A percentile compares a stretch with the other conserved stretches of the same genome.
phyloP scores from a whole-genome alignment of 1,140 invertebrate genomes.

The Trichonephila clavata region DNA sequence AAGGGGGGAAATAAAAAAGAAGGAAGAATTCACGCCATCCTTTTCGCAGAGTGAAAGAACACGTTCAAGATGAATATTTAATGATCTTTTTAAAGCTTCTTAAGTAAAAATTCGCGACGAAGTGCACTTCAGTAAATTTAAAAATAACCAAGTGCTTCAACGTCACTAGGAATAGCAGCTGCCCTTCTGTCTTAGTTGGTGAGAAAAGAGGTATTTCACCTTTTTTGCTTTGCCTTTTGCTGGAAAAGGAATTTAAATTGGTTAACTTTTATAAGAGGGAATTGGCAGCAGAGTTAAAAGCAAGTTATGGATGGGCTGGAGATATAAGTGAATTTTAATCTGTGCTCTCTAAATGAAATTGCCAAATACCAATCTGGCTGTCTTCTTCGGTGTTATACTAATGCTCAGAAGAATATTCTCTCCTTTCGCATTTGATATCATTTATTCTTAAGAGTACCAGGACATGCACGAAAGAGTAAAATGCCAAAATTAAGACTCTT shows the following conservation, averaged over 20 bases:
- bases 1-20: not conserved
- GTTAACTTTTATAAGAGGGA: not conserved
- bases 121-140: constrained; percentile 16
- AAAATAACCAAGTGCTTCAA: constrained; percentile 20
- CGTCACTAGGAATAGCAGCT: not conserved
- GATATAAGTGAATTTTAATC: too few species aligned
- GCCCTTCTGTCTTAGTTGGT: not conserved
- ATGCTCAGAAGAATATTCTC: too few species aligned
- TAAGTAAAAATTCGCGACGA: constrained; percentile 13
- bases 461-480: too few species aligned
- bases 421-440: too few species aligned
- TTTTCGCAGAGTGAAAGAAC: not conserved
- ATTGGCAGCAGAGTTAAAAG: not conserved
- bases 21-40: not conserved
- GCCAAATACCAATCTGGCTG: too few species aligned
- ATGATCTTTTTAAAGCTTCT: constrained; percentile 34
- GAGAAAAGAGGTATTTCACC: not conserved
- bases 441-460: too few species aligned
- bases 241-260: not conserved
- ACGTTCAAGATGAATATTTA: constrained; percentile 37
- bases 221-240: not conserved
- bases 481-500: too few species aligned
- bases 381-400: too few species aligned
- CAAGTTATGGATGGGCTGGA: too few species aligned
- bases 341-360: too few species aligned